These are phyloP conservation scores for Oxyruncus cristatus DNA, from an alignment of 2,113 vertebrate genomes.

Conservation along the genomic window DNA sequence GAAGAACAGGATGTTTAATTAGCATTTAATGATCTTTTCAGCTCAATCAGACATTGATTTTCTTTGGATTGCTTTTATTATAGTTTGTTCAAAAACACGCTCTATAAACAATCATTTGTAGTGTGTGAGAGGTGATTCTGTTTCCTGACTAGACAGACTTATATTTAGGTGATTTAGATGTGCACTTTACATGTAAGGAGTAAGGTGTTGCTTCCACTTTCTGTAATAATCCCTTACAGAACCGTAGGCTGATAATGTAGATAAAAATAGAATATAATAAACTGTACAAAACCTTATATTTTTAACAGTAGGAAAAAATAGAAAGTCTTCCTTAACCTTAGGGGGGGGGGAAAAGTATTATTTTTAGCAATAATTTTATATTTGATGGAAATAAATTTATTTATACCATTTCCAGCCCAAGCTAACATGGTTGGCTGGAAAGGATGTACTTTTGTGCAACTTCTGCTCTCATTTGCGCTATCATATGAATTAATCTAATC, in stretches of 20 bases:
- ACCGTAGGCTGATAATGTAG: background rate
- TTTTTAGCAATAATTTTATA: slow-evolving; percentile 67
- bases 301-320: background rate
- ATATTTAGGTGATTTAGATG: background rate
- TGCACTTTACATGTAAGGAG: slow-evolving; percentile 31
- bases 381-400: background rate
- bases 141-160: background rate
- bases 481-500: background rate
- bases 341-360: background rate
- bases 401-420: background rate
- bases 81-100: background rate
- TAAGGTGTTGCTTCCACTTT: background rate
- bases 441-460: background rate
- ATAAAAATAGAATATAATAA: slow-evolving; percentile 3
- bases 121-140: background rate
- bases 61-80: background rate
- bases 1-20: background rate
- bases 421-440: background rate
- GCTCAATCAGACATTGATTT: background rate
- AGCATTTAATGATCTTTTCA: background rate
- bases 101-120: background rate
- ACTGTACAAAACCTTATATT: background rate
- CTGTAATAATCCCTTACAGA: slow-evolving; percentile 9
- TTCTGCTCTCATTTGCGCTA: background rate
- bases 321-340: slow-evolving; percentile 29